phyloP scores from a whole-genome alignment of 2,113 vertebrate species.

The Ciconia maguari region DNA sequence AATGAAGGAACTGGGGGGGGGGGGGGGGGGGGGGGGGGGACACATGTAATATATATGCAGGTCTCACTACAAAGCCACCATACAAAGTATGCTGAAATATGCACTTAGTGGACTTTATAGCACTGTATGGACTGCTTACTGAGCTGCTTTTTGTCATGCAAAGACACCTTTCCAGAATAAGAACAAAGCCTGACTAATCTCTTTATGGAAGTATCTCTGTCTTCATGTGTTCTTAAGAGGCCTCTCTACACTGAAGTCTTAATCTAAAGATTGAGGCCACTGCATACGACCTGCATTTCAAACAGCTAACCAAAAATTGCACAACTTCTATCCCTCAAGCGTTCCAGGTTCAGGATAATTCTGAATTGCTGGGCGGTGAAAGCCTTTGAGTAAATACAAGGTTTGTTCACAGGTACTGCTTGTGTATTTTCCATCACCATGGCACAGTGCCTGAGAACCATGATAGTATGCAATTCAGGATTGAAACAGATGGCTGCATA shows the following conservation, averaged over 20 bases:
- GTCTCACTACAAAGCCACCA: neutral
- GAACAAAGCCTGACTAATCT: conserved; percentile 48
- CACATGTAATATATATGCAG: neutral
- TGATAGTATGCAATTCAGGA: rapidly evolving
- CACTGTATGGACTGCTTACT: neutral
- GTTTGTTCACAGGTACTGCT: neutral
- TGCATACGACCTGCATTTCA: neutral
- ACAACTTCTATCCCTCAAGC: neutral
- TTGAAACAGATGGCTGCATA: neutral
- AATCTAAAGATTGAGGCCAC: conserved; percentile 52
- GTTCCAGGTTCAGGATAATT: neutral
- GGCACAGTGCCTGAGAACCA: neutral
- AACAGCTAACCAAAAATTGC: neutral
- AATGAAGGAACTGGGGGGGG: neutral
- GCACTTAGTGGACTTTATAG: neutral
- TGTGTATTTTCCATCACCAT: neutral
- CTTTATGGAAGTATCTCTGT: conserved; percentile 8
- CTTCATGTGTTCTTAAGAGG: conserved; percentile 4
- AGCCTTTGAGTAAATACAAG: neutral
- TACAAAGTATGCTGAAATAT: neutral
- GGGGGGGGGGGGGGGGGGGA: too few species aligned
- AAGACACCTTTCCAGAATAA: conserved; percentile 33
- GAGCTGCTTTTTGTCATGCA: neutral
- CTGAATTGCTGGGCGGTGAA: neutral
- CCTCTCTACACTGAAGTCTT: neutral